phyloP scores from a whole-genome alignment of 1,140 invertebrate species.

The Eupristina koningsbergeri region DNA sequence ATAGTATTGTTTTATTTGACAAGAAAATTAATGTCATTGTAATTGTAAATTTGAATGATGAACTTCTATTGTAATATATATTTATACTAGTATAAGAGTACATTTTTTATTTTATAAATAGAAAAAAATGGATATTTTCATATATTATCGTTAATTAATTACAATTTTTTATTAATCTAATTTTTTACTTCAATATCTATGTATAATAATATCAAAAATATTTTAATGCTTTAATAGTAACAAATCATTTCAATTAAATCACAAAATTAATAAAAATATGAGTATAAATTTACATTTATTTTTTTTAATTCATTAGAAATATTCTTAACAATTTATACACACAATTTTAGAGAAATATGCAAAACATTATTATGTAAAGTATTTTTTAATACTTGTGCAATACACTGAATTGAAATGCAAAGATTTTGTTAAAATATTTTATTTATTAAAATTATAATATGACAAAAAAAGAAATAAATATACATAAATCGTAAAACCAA shows the following conservation, averaged over 20 bases:
- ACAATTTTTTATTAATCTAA: no score
- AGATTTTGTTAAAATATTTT: neutral
- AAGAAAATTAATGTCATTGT: neutral
- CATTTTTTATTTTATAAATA: neutral
- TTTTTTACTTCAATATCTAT: neutral
- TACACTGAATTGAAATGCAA: conserved; percentile 23
- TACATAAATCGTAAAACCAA: neutral
- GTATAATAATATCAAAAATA: neutral
- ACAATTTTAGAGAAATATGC: neutral
- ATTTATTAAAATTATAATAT: neutral
- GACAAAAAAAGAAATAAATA: neutral
- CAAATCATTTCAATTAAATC: neutral
- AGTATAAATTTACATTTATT: neutral
- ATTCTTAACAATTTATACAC: neutral
- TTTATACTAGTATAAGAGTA: neutral
- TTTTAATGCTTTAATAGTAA: neutral
- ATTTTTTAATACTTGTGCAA: neutral
- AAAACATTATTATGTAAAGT: neutral
- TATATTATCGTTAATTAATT: neutral
- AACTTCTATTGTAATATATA: neutral
- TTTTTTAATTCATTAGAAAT: neutral
- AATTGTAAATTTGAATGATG: neutral
- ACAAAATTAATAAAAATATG: neutral
- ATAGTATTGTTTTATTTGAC: neutral
- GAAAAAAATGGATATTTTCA: neutral